Base-by-base conservation (phyloP, 2,113 vertebrate species). In the Dipodomys ordii region DNA sequence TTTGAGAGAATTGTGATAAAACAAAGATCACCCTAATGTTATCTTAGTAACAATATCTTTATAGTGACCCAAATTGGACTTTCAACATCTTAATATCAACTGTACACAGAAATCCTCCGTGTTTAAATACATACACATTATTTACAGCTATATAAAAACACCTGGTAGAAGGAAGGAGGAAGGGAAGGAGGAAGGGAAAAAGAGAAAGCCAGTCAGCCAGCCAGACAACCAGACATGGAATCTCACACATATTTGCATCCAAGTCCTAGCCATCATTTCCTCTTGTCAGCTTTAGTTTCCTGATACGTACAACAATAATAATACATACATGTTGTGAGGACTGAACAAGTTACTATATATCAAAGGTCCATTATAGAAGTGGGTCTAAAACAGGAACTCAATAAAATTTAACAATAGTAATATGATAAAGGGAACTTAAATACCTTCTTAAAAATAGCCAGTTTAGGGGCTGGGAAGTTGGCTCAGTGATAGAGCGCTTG, bases 61-160 rank as follows among this genome's bases (percentile, higher is more conserved):
- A 79, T 11, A 87, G 5, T 32, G 65, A 67, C 62, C 30, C 57
- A 83, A 91, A 94, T 19, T 44, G 32, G 49, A 78, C 30, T 81
- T 64, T 76, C 57, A 76, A 88, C 7, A 93, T 81, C 49, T 92
- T 73, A 80, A 57, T 0, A 92, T 46, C 73, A 88, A 92, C 4
- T 20, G 7, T 64, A 92, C 53, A 81, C 6, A 73, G 30, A 86
- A 74, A 60, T 77, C 28, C 30, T 95, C 72, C 87, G 23, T 62
- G 86, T 72, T 95, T 83, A 69, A 92, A 96, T 80, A 72, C n/a
- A 62, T 3, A 78, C 1, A 91, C 15, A 78, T 35, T 57, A 71
- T 69, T 30, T 9, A 44, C 8, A 88, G 81, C 15, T n/a, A 32
- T 30, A 30, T 71, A 15, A 12, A 71, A 71, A 32, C 15, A 71